A percentile compares a stretch with the other conserved stretches of the same genome.
Evolutionary conservation across 1,140 invertebrate genomes (phyloP).

Genomic region (Saccostrea glomerata): DNA sequence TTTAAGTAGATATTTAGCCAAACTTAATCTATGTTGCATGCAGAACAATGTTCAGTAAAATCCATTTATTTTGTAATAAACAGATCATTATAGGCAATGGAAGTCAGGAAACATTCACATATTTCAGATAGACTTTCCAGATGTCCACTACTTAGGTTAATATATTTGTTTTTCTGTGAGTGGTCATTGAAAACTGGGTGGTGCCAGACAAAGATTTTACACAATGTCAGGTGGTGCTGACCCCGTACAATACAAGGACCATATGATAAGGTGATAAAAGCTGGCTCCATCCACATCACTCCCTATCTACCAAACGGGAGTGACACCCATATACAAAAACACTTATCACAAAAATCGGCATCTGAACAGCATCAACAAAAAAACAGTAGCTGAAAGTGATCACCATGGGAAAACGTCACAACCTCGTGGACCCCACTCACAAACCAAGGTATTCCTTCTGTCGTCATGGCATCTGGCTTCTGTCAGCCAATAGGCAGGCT

Average conservation of each 20-base stretch:
- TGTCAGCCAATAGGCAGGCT: constrained; percentile 8
- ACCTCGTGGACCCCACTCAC: background rate
- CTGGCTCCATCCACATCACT: background rate
- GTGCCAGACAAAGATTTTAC: background rate
- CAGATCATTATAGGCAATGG: no score
- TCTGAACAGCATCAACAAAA: constrained; percentile 1
- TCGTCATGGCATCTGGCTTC: constrained; percentile 22
- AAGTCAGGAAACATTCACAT: no score
- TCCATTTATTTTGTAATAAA: no score
- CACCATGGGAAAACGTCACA: constrained; percentile 34
- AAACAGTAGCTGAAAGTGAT: constrained; percentile 36
- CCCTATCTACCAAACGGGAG: constrained; percentile 18
- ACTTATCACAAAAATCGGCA: background rate
- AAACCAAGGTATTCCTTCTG: background rate
- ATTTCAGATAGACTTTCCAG: background rate
- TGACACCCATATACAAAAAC: constrained; percentile 23
- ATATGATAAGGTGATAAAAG: constrained; percentile 24
- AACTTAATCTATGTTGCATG: no score
- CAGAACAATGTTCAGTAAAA: no score
- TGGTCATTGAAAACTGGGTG: background rate
- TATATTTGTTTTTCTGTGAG: background rate
- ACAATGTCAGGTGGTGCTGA: constrained; percentile 29
- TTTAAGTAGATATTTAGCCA: no score
- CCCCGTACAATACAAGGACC: constrained; percentile 5
- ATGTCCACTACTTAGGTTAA: background rate